Percentiles rank a stretch among this genome's conserved stretches.
These are phyloP conservation scores for Cyclopterus lumpus DNA, from an alignment of 2,797 vertebrate species.

Conservation along the genomic window DNA sequence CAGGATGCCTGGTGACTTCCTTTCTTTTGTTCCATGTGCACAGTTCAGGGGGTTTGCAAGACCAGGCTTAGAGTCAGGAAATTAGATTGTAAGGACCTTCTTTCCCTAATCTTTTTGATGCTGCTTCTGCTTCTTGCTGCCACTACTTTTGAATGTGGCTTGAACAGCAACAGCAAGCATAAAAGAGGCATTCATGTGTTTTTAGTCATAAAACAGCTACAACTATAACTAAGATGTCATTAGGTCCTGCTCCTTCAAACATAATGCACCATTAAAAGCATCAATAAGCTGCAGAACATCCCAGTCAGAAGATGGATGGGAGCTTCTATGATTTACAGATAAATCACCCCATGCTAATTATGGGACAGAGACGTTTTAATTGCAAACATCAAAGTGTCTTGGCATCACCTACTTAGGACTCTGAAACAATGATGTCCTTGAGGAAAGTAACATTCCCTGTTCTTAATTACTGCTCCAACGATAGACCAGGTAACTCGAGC, in stretches of 20 bases:
- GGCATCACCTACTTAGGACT: constrained; percentile 8
- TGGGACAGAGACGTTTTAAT: constrained; percentile 17
- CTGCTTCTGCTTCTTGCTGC: background rate
- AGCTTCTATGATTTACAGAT: background rate
- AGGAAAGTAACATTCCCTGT: background rate
- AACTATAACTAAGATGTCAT: background rate
- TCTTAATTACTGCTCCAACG: constrained; percentile 51
- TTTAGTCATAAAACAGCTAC: background rate
- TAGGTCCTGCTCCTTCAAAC: background rate
- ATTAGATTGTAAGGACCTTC: constrained; percentile 13
- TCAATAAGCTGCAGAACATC: constrained; percentile 11
- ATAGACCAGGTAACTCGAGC: constrained; percentile 52
- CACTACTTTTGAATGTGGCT: background rate
- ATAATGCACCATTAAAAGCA: background rate
- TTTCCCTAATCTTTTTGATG: constrained; percentile 1
- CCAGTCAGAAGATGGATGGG: background rate
- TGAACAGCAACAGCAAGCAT: background rate
- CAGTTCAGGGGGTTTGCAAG: constrained; percentile 29
- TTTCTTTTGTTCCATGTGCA: constrained; percentile 20
- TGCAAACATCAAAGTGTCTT: constrained; percentile 22
- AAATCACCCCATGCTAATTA: constrained; percentile 19
- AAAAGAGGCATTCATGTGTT: background rate
- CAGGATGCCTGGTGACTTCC: constrained; percentile 31
- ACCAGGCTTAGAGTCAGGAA: constrained; percentile 37
- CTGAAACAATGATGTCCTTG: constrained; percentile 39